Evolutionary conservation across 1,140 invertebrate species (phyloP).

Genomic region (Tigriopus japonicus): DNA sequence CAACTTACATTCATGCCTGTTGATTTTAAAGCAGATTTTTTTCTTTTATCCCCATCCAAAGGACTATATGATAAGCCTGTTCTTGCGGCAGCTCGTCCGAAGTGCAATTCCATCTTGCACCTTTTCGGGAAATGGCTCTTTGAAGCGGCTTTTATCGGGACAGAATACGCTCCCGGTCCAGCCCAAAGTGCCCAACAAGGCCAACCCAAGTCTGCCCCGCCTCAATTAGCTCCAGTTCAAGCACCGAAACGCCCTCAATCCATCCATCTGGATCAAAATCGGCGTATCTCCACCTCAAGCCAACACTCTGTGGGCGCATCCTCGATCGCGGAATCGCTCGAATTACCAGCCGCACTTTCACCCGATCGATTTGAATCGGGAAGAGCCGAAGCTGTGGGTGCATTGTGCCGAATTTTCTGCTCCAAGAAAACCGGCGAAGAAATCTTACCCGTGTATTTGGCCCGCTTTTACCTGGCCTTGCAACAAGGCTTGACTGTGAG

Average conservation of each 20-base stretch:
- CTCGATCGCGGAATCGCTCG: background rate
- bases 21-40: too few species aligned
- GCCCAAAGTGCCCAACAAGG: background rate
- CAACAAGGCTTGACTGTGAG: conserved; percentile 50
- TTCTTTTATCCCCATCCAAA: too few species aligned
- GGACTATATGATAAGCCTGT: too few species aligned
- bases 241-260: too few species aligned
- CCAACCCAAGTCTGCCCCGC: background rate
- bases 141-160: conserved; percentile 75
- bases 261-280: too few species aligned
- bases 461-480: conserved; percentile 79
- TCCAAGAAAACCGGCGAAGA: conserved; percentile 89
- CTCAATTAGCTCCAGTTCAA: too few species aligned
- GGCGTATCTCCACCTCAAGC: too few species aligned
- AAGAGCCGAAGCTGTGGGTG: conserved; percentile 80
- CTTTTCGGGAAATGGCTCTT: conserved; percentile 92
- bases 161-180: conserved; percentile 21
- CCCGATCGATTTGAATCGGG: conserved; percentile 34
- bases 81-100: conserved; percentile 35
- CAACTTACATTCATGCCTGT: too few species aligned
- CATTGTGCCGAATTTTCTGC: conserved; percentile 85
- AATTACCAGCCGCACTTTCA: conserved; percentile 6
- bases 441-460: conserved; percentile 79
- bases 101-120: conserved; percentile 82
- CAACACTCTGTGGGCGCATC: too few species aligned